phyloP scores from a whole-genome alignment of 2,113 vertebrate genomes.

The Lepidothrix coronata region DNA sequence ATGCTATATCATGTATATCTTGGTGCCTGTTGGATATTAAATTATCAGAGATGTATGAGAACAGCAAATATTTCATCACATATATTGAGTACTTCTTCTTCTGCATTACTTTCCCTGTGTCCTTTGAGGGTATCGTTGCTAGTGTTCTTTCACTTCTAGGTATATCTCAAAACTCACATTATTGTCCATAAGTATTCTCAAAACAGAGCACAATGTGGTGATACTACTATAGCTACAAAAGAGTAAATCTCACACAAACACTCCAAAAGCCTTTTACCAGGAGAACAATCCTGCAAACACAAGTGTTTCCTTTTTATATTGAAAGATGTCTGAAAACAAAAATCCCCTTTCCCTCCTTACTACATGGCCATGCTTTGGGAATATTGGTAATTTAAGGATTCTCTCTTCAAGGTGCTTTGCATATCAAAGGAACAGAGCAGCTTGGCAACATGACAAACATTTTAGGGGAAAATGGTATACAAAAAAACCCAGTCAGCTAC shows the following conservation, averaged over 20 bases:
- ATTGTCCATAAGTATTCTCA: not conserved
- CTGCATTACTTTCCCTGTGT: not conserved
- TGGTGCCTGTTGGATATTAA: not conserved
- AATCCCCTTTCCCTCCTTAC: not conserved
- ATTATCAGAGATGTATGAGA: not conserved
- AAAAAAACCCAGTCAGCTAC: not conserved
- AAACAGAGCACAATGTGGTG: not conserved
- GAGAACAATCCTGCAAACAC: not conserved
- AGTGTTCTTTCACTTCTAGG: not conserved
- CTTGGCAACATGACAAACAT: not conserved
- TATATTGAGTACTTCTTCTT: not conserved
- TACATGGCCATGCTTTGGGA: not conserved
- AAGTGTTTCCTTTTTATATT: not conserved
- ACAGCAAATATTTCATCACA: not conserved
- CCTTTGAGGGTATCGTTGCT: not conserved
- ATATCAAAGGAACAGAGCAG: not conserved
- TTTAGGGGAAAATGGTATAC: not conserved
- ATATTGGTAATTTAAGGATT: not conserved
- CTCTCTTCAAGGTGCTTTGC: not conserved
- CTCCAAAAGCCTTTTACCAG: not conserved
- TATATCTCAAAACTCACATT: not conserved
- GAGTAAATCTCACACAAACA: not conserved
- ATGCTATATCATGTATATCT: accelerated
- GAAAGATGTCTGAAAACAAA: not conserved
- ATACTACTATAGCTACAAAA: not conserved